A percentile compares a stretch with the other conserved stretches of the same genome.
Conservation (phyloP, 37 sponge, comb jelly and placozoan genomes). For the Sycon ciliatum region DNA sequence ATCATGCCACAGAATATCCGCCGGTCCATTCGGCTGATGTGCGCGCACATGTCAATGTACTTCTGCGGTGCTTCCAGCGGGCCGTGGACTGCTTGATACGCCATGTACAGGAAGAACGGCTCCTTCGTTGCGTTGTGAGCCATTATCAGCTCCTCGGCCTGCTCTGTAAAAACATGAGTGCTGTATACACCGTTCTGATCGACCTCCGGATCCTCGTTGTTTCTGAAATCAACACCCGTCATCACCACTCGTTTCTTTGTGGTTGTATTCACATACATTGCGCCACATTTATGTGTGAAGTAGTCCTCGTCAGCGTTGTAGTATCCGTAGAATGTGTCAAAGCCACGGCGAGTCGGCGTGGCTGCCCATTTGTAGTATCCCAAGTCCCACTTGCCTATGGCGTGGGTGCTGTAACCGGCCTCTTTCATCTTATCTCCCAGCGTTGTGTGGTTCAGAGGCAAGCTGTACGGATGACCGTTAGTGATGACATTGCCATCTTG, state of each 20-base stretch:
- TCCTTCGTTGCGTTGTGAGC: too few relatives aligned
- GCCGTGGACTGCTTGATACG: constrained; percentile 14
- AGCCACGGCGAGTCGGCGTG: constrained; percentile 18
- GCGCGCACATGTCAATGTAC: constrained; percentile 21
- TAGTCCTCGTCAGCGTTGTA: constrained; percentile 22
- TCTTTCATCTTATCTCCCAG: constrained; percentile 19
- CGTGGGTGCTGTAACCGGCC: constrained; percentile 25
- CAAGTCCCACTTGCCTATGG: constrained; percentile 24
- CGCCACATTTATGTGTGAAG: background rate
- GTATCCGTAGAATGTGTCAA: constrained; percentile 27
- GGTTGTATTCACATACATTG: background rate
- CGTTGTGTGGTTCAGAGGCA: constrained; percentile 21
- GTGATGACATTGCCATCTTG: constrained; percentile 17
- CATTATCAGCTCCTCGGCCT: too few relatives aligned
- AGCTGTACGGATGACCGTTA: constrained; percentile 20
- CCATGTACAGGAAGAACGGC: constrained; percentile 23
- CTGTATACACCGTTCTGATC: too few relatives aligned
- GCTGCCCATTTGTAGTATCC: constrained; percentile 24
- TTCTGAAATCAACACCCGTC: background rate
- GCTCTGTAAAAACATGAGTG: too few relatives aligned
- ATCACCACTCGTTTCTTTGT: constrained; percentile 13
- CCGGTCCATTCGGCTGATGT: background rate
- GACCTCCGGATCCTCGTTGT: too few relatives aligned
- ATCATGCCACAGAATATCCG: constrained; percentile 9
- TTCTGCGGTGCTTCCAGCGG: constrained; percentile 17